Evolutionary conservation across 2,113 vertebrate genomes (phyloP).

Genomic region (Cercopithecus mona): DNA sequence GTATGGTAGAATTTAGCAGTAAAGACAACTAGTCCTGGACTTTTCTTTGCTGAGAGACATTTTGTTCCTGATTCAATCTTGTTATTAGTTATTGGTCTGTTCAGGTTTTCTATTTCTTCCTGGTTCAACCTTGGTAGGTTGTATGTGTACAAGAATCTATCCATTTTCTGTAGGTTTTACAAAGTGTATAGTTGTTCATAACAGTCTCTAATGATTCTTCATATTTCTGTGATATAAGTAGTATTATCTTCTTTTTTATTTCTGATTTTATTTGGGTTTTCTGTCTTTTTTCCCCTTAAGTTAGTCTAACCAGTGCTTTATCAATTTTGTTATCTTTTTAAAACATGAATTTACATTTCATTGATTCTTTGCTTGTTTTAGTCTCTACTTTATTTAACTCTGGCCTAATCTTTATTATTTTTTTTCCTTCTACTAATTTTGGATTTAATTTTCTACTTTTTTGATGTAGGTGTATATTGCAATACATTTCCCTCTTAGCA

Average conservation of each 20-base stretch:
- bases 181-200: neutral
- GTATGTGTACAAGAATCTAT: neutral
- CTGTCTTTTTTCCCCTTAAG: neutral
- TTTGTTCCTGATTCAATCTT: neutral
- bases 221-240: neutral
- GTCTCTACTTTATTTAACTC: neutral
- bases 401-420: neutral
- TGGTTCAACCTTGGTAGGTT: neutral
- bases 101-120: neutral
- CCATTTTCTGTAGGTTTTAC: neutral
- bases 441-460: neutral
- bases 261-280: neutral
- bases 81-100: neutral
- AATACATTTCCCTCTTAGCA: neutral
- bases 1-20: neutral
- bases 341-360: neutral
- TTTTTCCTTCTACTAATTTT: neutral
- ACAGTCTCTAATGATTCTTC: neutral
- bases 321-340: neutral
- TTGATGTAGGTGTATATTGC: neutral
- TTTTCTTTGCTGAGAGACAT: neutral
- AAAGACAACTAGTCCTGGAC: neutral
- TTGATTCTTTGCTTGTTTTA: neutral
- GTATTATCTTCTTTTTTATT: neutral
- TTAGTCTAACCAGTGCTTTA: neutral